These are phyloP conservation scores for Macaria notata DNA, from an alignment of 2,888 invertebrate species.

Conservation along the genomic window DNA sequence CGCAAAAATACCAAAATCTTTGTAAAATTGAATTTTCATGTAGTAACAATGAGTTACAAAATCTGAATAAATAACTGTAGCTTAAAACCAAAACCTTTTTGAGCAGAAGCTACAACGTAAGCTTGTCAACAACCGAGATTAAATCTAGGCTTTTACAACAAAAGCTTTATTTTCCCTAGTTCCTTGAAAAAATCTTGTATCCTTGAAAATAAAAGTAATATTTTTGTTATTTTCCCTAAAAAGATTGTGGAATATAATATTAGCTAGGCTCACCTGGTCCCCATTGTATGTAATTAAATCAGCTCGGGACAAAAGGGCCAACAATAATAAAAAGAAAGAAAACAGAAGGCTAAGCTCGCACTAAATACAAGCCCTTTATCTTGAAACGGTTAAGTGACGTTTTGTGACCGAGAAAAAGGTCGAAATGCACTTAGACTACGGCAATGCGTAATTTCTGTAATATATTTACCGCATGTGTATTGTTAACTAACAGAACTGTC, in stretches of 20 bases:
- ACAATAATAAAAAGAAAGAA: constrained; percentile 32
- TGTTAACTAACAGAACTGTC: too few species aligned
- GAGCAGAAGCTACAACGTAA: too few species aligned
- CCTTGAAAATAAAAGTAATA: neutral
- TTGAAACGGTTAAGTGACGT: constrained; percentile 46
- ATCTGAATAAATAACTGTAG: too few species aligned
- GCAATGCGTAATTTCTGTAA: neutral
- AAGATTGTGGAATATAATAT: neutral
- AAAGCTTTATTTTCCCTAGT: too few species aligned
- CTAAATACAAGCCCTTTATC: constrained; percentile 44
- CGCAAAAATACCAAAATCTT: too few species aligned
- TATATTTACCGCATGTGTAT: too few species aligned
- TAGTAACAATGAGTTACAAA: too few species aligned
- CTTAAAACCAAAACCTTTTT: too few species aligned
- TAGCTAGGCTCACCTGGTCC: constrained; percentile 11
- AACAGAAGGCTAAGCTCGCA: constrained; percentile 37
- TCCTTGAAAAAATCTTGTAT: neutral
- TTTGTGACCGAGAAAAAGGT: constrained; percentile 9
- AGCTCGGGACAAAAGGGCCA: neutral
- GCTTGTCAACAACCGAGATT: too few species aligned
- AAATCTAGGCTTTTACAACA: too few species aligned
- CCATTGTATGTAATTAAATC: constrained; percentile 29
- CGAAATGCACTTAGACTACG: neutral
- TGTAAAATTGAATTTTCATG: too few species aligned
- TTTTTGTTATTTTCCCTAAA: neutral